phyloP scores from a whole-genome alignment of 2,797 vertebrate genomes.

The Poecilia velifera region DNA sequence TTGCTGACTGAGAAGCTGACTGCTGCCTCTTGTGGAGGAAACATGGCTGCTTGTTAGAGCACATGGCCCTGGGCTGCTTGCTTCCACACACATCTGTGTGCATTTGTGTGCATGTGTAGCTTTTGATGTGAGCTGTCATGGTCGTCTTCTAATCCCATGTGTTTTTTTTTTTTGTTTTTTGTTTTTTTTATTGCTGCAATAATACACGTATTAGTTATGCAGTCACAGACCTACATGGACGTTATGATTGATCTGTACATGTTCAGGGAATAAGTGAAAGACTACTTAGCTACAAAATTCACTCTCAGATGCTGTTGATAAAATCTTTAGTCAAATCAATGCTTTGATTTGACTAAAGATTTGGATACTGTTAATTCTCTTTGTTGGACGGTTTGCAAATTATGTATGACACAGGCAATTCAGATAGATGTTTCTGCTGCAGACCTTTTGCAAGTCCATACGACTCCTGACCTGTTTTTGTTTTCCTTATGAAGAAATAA shows the following conservation, averaged over 20 bases:
- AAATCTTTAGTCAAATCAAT: neutral
- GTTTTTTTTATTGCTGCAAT: slow-evolving; percentile 62
- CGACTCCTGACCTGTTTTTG: neutral
- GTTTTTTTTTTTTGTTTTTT: slow-evolving; percentile 45
- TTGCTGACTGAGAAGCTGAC: slow-evolving; percentile 59
- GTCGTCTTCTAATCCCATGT: slow-evolving; percentile 70
- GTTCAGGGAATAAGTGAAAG: slow-evolving; percentile 2
- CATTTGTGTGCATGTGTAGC: slow-evolving; percentile 35
- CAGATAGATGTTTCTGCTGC: neutral
- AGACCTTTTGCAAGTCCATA: neutral
- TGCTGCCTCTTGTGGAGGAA: slow-evolving; percentile 71
- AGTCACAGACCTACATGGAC: slow-evolving; percentile 58
- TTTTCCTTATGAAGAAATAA: neutral
- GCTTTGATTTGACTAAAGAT: neutral
- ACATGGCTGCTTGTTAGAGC: slow-evolving; percentile 75
- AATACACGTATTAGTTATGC: slow-evolving; percentile 73
- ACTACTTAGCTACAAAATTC: neutral
- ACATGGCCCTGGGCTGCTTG: slow-evolving; percentile 71
- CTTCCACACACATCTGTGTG: slow-evolving; percentile 52
- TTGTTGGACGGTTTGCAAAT: neutral
- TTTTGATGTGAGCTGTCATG: slow-evolving; percentile 56
- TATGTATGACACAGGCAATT: neutral
- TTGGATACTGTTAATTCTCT: neutral
- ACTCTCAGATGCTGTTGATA: neutral
- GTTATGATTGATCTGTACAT: slow-evolving; percentile 49